A percentile compares a stretch with the other conserved stretches of the same genome.
These are phyloP conservation scores for Chloroceryle inda DNA, from an alignment of 2,797 vertebrate species.

Conservation along the genomic window DNA sequence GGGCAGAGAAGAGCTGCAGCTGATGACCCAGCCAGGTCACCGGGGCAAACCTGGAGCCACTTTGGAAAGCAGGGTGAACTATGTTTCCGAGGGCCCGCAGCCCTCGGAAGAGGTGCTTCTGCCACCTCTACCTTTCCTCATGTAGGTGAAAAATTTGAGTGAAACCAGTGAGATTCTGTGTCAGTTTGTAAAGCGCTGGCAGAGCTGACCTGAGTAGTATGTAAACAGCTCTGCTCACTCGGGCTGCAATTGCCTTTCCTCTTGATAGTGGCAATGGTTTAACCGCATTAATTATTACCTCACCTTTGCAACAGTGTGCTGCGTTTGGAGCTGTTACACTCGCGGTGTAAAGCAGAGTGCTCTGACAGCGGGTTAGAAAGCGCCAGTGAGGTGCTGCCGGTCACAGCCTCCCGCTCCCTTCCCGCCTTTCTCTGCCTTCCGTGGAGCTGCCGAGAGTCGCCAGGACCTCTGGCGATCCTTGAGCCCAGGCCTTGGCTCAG, in stretches of 20 bases:
- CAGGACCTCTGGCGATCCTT: neutral
- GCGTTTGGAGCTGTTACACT: neutral
- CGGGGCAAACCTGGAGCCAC: neutral
- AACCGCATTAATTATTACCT: neutral
- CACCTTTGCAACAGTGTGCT: neutral
- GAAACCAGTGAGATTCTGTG: neutral
- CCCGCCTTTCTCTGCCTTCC: neutral
- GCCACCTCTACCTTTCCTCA: neutral
- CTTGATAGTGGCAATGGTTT: neutral
- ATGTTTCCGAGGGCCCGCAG: too few relatives aligned
- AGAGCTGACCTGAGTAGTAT: neutral
- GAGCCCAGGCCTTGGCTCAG: neutral
- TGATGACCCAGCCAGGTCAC: neutral
- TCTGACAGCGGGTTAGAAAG: too few relatives aligned
- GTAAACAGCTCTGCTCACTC: neutral
- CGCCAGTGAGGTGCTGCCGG: neutral
- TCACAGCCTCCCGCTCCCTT: neutral
- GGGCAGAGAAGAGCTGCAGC: neutral
- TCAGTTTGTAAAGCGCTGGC: neutral
- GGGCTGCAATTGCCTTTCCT: neutral
- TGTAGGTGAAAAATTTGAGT: neutral
- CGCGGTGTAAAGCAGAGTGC: neutral
- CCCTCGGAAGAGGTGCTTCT: too few relatives aligned
- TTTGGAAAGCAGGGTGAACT: neutral
- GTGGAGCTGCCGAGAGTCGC: neutral